Conservation (phyloP, 2,888 invertebrate genomes). For the Cephus pygmeus region DNA sequence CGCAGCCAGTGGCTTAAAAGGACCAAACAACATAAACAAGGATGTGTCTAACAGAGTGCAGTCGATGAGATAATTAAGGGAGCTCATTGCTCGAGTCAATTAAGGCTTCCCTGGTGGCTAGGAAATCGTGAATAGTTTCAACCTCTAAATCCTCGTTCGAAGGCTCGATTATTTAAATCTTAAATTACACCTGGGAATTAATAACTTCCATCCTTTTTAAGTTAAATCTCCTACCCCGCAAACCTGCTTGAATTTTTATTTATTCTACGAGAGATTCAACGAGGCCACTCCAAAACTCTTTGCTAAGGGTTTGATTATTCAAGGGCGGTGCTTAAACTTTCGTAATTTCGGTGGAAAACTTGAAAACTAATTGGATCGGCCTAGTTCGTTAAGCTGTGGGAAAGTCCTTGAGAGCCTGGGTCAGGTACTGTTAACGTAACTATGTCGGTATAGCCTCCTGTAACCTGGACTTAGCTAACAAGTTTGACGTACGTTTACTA, state of each 20-base stretch:
- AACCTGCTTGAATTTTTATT: not conserved
- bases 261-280: not conserved
- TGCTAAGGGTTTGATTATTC: not conserved
- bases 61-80: not conserved
- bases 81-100: not conserved
- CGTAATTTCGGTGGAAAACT: not conserved
- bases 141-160: not conserved
- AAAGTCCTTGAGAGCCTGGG: not conserved
- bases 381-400: not conserved
- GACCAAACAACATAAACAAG: not conserved
- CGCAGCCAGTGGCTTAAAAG: not conserved
- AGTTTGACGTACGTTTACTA: slow-evolving; percentile 45
- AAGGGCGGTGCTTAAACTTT: not conserved
- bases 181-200: not conserved
- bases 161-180: not conserved
- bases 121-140: not conserved
- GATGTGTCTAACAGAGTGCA: not conserved
- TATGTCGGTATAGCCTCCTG: slow-evolving; percentile 39
- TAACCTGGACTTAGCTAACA: slow-evolving; percentile 47
- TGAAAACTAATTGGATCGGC: not conserved
- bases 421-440: not conserved
- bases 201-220: not conserved
- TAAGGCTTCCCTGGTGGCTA: not conserved
- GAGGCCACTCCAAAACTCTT: not conserved
- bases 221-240: not conserved